Percentiles rank a stretch among this genome's conserved stretches.
These are phyloP conservation scores for Monodelphis domestica DNA, from an alignment of 2,797 vertebrate genomes.

Conservation along the genomic window DNA sequence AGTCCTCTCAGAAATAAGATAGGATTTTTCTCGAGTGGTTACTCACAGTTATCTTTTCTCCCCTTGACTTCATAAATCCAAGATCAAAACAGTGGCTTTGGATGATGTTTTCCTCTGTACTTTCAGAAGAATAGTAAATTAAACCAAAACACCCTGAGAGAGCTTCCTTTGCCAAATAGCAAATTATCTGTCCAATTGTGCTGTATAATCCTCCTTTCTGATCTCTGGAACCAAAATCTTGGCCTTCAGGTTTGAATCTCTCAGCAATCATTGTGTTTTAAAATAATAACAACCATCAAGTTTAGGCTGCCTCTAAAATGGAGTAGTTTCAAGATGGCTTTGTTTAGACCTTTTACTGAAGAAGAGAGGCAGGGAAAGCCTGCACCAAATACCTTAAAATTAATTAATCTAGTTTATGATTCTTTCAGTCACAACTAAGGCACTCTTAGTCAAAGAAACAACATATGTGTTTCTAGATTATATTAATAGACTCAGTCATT, in stretches of 20 bases:
- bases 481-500: constrained; percentile 36
- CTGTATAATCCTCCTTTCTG: constrained; percentile 49
- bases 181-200: constrained; percentile 5
- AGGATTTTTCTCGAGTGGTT: constrained; percentile 23
- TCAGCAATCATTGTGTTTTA: constrained; percentile 70
- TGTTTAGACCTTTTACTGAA: constrained; percentile 53
- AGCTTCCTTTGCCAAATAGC: constrained; percentile 27
- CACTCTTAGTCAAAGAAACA: background rate
- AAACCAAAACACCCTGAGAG: constrained; percentile 36
- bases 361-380: constrained; percentile 27
- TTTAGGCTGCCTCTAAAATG: constrained; percentile 64
- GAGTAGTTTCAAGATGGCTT: constrained; percentile 52
- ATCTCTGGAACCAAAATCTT: constrained; percentile 64
- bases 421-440: constrained; percentile 52
- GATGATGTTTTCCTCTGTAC: background rate
- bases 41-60: constrained; percentile 38
- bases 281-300: constrained; percentile 59
- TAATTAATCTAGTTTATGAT: constrained; percentile 51
- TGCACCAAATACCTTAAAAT: constrained; percentile 44
- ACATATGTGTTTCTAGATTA: constrained; percentile 32
- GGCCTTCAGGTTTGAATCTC: constrained; percentile 58
- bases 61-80: constrained; percentile 4
- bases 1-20: constrained; percentile 18
- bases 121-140: constrained; percentile 40
- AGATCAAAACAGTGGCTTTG: constrained; percentile 38